A percentile compares a stretch with the other conserved stretches of the same genome.
Conservation (phyloP, 2,797 vertebrate genomes). For the Dipus sagitta region DNA sequence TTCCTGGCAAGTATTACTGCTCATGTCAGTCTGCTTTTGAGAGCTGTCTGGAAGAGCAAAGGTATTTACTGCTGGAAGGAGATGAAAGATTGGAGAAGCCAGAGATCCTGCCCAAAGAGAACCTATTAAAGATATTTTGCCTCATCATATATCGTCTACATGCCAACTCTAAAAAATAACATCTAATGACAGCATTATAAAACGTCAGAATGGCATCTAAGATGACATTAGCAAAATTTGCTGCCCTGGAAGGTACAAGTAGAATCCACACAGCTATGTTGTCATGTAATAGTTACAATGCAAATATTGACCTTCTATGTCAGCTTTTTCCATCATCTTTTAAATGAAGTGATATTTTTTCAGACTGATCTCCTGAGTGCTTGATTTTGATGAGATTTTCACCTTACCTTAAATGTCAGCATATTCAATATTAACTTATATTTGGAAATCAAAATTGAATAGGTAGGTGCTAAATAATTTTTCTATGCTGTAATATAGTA, state of each 20-base stretch:
- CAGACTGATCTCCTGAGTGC: background rate
- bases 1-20: conserved; percentile 74
- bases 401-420: background rate
- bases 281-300: background rate
- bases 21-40: conserved; percentile 80
- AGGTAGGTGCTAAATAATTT: background rate
- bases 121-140: conserved; percentile 72
- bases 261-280: background rate
- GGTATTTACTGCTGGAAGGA: conserved; percentile 82
- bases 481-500: background rate
- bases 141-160: conserved; percentile 57
- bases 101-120: conserved; percentile 74
- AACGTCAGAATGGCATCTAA: conserved; percentile 64
- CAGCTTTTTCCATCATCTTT: background rate
- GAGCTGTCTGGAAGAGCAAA: conserved; percentile 77
- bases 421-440: background rate
- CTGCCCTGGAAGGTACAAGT: conserved; percentile 62
- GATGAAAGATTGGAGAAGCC: conserved; percentile 73
- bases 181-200: conserved; percentile 52
- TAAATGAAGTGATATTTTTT: conserved; percentile 12
- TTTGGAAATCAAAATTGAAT: conserved; percentile 43
- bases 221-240: conserved; percentile 44
- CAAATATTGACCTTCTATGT: background rate
- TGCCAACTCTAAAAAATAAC: conserved; percentile 67
- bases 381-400: conserved; percentile 30